A percentile compares a stretch with the other conserved stretches of the same genome.
Evolutionary conservation across 2,113 vertebrate genomes (phyloP).

Genomic region (Dicerorhinus sumatrensis): DNA sequence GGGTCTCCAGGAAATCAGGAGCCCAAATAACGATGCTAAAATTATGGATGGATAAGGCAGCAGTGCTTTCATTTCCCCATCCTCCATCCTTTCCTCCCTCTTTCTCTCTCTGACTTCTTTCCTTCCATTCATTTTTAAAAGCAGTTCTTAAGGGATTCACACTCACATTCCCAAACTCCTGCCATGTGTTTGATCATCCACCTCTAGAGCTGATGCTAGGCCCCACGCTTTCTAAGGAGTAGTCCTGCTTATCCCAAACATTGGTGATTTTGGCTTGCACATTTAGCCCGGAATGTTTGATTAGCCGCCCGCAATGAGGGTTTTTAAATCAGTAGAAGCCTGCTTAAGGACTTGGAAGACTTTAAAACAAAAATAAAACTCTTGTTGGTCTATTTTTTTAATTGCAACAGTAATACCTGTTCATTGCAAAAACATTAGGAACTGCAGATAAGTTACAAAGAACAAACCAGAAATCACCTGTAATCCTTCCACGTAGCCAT

Average conservation of each 20-base stretch:
- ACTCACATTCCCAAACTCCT: not conserved
- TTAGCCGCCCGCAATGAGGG: not conserved
- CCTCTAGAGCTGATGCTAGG: not conserved
- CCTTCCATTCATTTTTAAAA: not conserved
- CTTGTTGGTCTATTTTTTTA: not conserved
- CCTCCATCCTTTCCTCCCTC: not conserved
- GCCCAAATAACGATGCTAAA: not conserved
- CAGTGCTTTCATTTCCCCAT: not conserved
- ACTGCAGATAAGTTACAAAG: not conserved
- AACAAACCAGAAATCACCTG: constrained; percentile 10
- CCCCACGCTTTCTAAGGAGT: not conserved
- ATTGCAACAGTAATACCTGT: not conserved
- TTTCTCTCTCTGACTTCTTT: not conserved
- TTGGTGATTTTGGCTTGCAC: not conserved
- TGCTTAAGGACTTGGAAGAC: not conserved
- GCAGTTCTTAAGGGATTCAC: not conserved
- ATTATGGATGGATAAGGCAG: not conserved
- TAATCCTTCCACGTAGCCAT: not conserved
- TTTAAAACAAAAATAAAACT: constrained; percentile 27
- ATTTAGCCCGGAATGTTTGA: not conserved
- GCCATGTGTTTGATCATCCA: not conserved
- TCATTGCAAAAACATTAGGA: not conserved
- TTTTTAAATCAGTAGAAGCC: not conserved
- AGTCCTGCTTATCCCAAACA: not conserved
- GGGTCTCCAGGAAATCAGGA: not conserved